Evolutionary conservation across 2,888 invertebrate species (phyloP).

Genomic region (Pristionchus entomophagus): DNA sequence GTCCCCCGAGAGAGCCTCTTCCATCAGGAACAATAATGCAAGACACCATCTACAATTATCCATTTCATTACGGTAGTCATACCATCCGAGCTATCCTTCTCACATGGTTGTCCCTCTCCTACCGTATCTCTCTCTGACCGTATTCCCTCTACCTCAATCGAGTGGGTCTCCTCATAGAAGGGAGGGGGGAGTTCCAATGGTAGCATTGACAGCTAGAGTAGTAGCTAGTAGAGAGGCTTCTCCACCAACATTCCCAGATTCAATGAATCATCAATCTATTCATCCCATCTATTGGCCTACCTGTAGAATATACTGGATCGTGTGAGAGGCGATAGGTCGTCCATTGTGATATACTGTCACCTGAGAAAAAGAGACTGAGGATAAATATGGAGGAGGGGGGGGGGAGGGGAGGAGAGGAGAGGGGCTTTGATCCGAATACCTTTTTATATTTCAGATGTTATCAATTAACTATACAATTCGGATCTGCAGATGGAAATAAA

Average conservation of each 20-base stretch:
- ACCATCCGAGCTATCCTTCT: no score
- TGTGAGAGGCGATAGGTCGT: constrained; percentile 77
- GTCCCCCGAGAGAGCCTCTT: constrained; percentile 90
- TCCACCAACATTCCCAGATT: constrained; percentile 80
- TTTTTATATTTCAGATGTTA: no score
- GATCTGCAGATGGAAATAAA: constrained; percentile 46
- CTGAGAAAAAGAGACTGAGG: no score
- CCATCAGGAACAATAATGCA: constrained; percentile 93
- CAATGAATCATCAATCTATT: constrained; percentile 79
- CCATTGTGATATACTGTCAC: constrained; percentile 71
- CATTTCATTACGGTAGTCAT: no score
- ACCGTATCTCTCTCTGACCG: neutral
- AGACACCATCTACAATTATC: constrained; percentile 81
- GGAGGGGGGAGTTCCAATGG: constrained; percentile 94
- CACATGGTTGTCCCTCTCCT: no score
- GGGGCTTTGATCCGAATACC: no score
- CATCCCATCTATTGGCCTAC: constrained; percentile 80
- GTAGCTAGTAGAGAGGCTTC: constrained; percentile 86
- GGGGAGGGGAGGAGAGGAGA: constrained; percentile 80
- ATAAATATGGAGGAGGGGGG: neutral
- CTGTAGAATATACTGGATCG: constrained; percentile 91
- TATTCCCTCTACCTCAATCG: constrained; percentile 84
- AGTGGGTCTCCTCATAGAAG: constrained; percentile 82
- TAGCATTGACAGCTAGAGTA: constrained; percentile 89
- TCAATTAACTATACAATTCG: no score